Evolutionary conservation across 2,888 invertebrate genomes (phyloP).

Genomic region (Andrena chrysosceles): DNA sequence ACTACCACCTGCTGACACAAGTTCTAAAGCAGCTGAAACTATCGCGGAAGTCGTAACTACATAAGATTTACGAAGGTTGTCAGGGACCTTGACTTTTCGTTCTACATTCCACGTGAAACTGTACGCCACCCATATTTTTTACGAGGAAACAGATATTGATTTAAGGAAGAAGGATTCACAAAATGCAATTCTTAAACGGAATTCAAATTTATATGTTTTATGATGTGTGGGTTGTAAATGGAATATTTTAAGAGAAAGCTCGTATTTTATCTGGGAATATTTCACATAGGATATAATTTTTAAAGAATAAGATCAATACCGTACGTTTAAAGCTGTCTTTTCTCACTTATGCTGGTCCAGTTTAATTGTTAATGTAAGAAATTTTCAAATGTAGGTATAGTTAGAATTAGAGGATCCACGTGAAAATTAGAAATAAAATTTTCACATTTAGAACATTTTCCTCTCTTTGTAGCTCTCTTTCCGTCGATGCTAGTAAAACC

Average conservation of each 20-base stretch:
- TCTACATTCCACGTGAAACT: conserved; percentile 14
- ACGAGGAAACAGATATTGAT: background rate
- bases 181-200: background rate
- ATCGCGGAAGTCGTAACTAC: conserved; percentile 16
- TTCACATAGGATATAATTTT: no score
- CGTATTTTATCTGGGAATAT: no score
- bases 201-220: background rate
- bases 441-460: no score
- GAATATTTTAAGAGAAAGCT: background rate
- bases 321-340: no score
- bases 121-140: background rate
- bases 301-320: no score
- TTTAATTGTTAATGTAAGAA: no score
- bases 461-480: no score
- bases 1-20: conserved; percentile 30
- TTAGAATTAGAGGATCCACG: no score
- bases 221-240: background rate
- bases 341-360: no score
- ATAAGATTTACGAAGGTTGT: conserved; percentile 16
- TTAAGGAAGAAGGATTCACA: background rate
- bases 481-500: background rate
- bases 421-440: no score
- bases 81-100: background rate
- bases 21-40: conserved; percentile 5
- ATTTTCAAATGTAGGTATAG: no score